These are phyloP conservation scores for Erythrolamprus reginae DNA, from an alignment of 2,113 vertebrate genomes.

Conservation along the genomic window DNA sequence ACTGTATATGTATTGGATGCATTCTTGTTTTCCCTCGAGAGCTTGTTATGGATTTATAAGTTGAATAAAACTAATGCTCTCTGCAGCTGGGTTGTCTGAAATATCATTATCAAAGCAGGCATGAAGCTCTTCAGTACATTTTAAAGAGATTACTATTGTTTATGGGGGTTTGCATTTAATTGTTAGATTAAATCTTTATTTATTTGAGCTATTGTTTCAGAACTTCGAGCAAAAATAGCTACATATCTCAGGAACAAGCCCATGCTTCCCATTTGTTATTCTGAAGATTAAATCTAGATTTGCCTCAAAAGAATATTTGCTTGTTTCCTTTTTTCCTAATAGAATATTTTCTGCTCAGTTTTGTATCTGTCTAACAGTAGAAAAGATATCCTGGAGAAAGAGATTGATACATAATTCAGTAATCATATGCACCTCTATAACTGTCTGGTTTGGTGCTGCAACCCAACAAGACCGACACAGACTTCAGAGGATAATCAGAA, in stretches of 20 bases:
- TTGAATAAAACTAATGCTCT: conserved; percentile 29
- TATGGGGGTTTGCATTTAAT: neutral
- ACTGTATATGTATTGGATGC: conserved; percentile 10
- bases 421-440: no score
- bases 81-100: conserved; percentile 27
- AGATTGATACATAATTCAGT: neutral
- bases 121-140: neutral
- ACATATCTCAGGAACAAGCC: conserved; percentile 6
- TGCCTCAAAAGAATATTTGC: neutral
- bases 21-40: neutral
- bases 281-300: conserved; percentile 37
- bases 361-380: conserved; percentile 15
- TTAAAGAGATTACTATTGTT: conserved; percentile 2
- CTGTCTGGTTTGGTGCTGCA: no score
- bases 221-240: neutral
- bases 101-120: conserved; percentile 22
- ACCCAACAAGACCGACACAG: no score
- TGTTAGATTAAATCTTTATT: neutral
- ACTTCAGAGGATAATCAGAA: no score
- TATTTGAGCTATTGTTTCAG: conserved; percentile 35
- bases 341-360: conserved; percentile 31
- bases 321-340: conserved; percentile 29
- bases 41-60: neutral
- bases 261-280: conserved; percentile 17
- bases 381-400: conserved; percentile 2